phyloP scores from a whole-genome alignment of 2,113 vertebrate species.

The Ornithorhynchus anatinus region DNA sequence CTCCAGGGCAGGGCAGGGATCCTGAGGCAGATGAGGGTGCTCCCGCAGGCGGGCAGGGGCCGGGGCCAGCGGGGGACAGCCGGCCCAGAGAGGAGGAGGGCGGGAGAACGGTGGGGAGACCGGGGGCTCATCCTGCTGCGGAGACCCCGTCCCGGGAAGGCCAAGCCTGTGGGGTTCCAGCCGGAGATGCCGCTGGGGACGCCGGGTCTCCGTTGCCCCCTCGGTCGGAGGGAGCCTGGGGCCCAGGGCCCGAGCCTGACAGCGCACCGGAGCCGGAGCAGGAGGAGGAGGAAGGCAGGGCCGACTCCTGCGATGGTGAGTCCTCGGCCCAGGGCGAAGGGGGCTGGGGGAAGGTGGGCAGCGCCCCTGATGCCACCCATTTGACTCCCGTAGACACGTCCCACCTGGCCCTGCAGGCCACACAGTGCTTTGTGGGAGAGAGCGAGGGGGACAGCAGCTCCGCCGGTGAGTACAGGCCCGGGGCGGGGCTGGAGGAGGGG shows the following conservation, averaged over 20 bases:
- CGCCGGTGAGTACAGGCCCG: neutral
- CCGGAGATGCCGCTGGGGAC: neutral
- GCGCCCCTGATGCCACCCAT: neutral
- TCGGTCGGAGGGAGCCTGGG: neutral
- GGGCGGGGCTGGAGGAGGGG: neutral
- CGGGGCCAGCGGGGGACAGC: neutral
- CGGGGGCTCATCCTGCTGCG: neutral
- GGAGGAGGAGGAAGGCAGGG: neutral
- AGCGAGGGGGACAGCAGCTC: slow-evolving; percentile 10
- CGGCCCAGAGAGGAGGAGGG: neutral
- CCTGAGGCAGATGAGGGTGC: neutral
- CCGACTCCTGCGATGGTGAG: neutral
- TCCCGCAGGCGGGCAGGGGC: too few species aligned
- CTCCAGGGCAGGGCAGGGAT: neutral
- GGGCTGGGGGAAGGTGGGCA: neutral
- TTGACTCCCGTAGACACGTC: slow-evolving; percentile 24
- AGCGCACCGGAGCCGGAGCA: neutral
- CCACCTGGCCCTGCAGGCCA: slow-evolving; percentile 46
- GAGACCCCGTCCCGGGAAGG: neutral
- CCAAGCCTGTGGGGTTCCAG: neutral
- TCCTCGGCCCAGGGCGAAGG: neutral
- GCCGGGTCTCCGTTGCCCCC: neutral
- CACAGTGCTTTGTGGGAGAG: slow-evolving; percentile 51
- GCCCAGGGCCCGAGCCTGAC: neutral
- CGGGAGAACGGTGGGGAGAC: neutral